Base-by-base conservation (phyloP, 1,140 invertebrate species). In the Calliphora vicina region DNA sequence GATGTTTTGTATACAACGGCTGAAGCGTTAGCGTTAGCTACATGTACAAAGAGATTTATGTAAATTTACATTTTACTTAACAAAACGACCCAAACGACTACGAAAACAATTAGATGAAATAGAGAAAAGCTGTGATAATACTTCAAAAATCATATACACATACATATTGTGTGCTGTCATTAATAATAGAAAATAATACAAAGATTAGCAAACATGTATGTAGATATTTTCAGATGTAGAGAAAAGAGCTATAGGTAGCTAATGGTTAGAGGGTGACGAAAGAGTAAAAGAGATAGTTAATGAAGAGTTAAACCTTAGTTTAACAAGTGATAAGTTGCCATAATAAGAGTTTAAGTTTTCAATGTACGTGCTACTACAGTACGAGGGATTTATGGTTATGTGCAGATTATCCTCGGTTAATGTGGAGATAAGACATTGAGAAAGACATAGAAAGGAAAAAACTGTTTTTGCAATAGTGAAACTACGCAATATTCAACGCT, bases 81-180 rank as follows among this genome's bases (percentile, higher is more conserved):
- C 73, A 76, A 29, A 43, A 20, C 35, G 10, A 78, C 35, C 3
- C 35, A 20, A n/a, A 76, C 73, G 29, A 5, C 3, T n/a, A 76
- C 67, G 23, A 26, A 20, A 72, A n/a, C 15, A 71, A 71, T 71
- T 25, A 15, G 27, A 20, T 74, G 72, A 13, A 74, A 43, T 10
- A 78, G n/a, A 43, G 29, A 43, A 78, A 78, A 78, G 74, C 74
- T 78, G 74, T 78, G 35, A 78, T 78, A 78, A 78, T 78, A 78
- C 45, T 43, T 20, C 15, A 43, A 42, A 78, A 78, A 78, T 78
- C 35, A 78, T 67, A 23, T 23, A 67, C n/a, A 23, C 9, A 67
- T 6, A 12, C 9, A 67, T 20, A 23, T 35, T 35, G 35, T 35
- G 10, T 35, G 35, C 6, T 35, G 6, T 8, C 35, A 35, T 20